Evolutionary conservation across 2,888 invertebrate genomes (phyloP).

Genomic region (Acrocyrtus sp.): DNA sequence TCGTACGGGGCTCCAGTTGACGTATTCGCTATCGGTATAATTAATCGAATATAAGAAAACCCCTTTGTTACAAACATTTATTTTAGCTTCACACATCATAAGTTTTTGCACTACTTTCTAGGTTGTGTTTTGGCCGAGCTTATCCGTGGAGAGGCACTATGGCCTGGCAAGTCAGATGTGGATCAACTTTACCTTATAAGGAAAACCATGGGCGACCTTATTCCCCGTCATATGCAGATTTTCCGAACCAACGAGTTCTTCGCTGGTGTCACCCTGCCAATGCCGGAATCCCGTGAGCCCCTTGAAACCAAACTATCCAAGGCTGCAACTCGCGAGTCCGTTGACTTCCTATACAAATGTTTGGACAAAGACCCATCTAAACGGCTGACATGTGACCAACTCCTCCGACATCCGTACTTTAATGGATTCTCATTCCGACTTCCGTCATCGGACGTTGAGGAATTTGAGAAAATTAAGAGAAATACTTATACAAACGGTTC

Average conservation of each 20-base stretch:
- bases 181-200: constrained; percentile 97
- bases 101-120: constrained; percentile 64
- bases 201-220: constrained; percentile 91
- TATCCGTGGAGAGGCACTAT: constrained; percentile 89
- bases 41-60: not conserved
- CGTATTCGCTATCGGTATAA: constrained; percentile 94
- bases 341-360: constrained; percentile 93
- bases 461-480: constrained; percentile 72
- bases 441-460: constrained; percentile 77
- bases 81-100: not conserved
- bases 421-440: constrained; percentile 84
- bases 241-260: constrained; percentile 96
- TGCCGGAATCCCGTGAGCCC: constrained; percentile 86
- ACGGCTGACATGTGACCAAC: constrained; percentile 91
- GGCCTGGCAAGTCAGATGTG: constrained; percentile 99
- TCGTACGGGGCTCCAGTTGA: constrained; percentile 93
- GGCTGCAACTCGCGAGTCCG: constrained; percentile 74
- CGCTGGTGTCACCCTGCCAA: constrained; percentile 90
- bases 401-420: constrained; percentile 91
- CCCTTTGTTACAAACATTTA: not conserved
- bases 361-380: constrained; percentile 93
- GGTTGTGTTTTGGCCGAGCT: constrained; percentile 90
- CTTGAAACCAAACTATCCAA: constrained; percentile 87
- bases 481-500: constrained; percentile 72
- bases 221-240: constrained; percentile 94